These are phyloP conservation scores for Ommatoiulus sabulosus DNA, from an alignment of 2,888 invertebrate species.

Conservation along the genomic window DNA sequence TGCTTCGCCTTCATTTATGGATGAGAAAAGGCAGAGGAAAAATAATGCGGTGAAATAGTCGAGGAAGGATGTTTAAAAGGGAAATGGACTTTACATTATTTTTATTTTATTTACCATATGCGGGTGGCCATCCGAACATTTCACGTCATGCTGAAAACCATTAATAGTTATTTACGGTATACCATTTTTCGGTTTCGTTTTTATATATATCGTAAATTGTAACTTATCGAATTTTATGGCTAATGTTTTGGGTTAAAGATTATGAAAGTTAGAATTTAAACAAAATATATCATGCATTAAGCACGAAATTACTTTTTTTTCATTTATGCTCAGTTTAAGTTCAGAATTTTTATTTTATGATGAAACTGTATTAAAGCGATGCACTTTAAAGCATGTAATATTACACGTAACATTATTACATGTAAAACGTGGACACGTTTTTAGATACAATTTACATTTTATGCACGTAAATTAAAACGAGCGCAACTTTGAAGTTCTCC, in stretches of 20 bases:
- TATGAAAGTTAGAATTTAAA: too few relatives aligned
- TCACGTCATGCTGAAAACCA: not conserved
- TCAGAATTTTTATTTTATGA: too few relatives aligned
- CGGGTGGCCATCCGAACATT: not conserved
- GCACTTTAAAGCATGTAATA: too few relatives aligned
- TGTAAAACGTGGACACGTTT: too few relatives aligned
- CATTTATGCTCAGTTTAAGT: too few relatives aligned
- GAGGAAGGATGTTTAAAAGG: not conserved
- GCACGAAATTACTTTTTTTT: too few relatives aligned
- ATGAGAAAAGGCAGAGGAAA: slow-evolving; percentile 21
- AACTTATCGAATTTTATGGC: not conserved
- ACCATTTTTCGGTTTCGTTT: not conserved
- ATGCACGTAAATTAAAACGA: too few relatives aligned
- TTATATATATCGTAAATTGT: slow-evolving; percentile 3
- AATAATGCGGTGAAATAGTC: not conserved
- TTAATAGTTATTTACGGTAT: slow-evolving; percentile 8
- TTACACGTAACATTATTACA: too few relatives aligned
- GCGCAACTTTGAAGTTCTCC: too few relatives aligned
- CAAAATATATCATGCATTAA: too few relatives aligned
- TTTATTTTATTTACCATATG: not conserved
- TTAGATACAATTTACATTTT: too few relatives aligned
- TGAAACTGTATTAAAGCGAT: too few relatives aligned
- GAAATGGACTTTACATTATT: not conserved
- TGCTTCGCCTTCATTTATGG: slow-evolving; percentile 35
- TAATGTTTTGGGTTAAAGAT: not conserved